Conservation (phyloP, 1,140 invertebrate genomes). For the Rhopalosiphum maidis region DNA sequence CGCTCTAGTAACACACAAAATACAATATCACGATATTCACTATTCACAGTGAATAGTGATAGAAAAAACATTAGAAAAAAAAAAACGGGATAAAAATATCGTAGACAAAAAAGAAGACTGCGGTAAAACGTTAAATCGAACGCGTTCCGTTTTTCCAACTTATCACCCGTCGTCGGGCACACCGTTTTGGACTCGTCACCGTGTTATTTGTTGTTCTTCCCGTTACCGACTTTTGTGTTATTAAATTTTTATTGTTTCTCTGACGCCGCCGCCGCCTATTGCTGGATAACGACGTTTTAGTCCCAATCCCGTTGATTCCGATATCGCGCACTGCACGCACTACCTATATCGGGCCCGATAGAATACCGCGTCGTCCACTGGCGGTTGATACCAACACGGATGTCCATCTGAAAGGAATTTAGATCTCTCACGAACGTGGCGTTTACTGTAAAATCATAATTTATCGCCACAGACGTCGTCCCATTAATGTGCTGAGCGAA, state of each 20-base stretch:
- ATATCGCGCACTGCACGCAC: not conserved
- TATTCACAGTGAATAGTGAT: not conserved
- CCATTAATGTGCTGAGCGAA: not conserved
- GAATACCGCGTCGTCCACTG: not conserved
- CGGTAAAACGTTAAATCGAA: not conserved
- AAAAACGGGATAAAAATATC: not conserved
- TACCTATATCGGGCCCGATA: not conserved
- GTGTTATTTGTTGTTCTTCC: not conserved
- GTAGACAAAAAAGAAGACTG: not conserved
- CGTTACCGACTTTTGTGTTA: not conserved
- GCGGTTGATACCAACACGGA: not conserved
- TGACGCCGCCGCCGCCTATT: not conserved
- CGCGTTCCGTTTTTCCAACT: not conserved
- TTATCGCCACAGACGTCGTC: no score
- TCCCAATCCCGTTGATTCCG: not conserved
- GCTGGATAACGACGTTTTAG: not conserved
- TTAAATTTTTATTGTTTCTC: not conserved
- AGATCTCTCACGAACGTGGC: not conserved
- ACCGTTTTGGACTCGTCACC: not conserved
- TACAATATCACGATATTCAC: not conserved
- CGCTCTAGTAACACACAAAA: not conserved
- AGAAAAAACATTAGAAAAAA: not conserved
- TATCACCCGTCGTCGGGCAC: not conserved
- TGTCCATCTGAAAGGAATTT: not conserved
- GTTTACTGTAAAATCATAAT: not conserved